Evolutionary conservation across 2,797 vertebrate genomes (phyloP).

Genomic region (Acipenser oxyrinchus): DNA sequence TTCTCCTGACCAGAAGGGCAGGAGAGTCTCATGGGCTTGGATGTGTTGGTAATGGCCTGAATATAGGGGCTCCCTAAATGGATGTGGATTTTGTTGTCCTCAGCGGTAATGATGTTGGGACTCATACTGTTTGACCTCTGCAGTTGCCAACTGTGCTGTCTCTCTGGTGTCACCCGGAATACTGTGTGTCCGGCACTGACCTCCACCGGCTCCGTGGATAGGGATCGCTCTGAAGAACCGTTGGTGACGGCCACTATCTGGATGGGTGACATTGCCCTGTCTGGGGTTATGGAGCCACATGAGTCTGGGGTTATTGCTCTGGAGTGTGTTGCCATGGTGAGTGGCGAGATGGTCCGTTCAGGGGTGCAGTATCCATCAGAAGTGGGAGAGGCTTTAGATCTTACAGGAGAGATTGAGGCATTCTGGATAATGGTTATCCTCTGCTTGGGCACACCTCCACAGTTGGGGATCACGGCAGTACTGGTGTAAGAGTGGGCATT

Average conservation of each 20-base stretch:
- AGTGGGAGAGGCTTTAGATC: conserved; percentile 59
- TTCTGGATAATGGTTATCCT: conserved; percentile 95
- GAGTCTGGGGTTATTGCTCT: conserved; percentile 81
- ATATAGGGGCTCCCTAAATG: conserved; percentile 86
- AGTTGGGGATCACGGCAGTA: conserved; percentile 90
- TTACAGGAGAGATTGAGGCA: conserved; percentile 67
- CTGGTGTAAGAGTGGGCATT: conserved; percentile 81
- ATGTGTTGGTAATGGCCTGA: conserved; percentile 64
- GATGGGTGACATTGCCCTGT: conserved; percentile 84
- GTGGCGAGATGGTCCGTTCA: conserved; percentile 70
- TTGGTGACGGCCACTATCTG: conserved; percentile 77
- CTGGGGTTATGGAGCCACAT: conserved; percentile 75
- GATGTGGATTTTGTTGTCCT: conserved; percentile 98
- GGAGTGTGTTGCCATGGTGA: conserved; percentile 72
- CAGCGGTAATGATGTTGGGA: conserved; percentile 89
- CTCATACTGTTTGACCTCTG: conserved; percentile 87
- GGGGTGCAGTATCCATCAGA: conserved; percentile 64
- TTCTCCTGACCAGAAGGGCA: conserved; percentile 66
- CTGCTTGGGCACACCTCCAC: conserved; percentile 82
- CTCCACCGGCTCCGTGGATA: conserved; percentile 70
- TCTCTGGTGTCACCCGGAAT: conserved; percentile 83
- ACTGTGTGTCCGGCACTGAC: conserved; percentile 70
- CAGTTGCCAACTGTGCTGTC: conserved; percentile 83
- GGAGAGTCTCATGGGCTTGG: conserved; percentile 62
- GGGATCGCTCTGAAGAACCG: conserved; percentile 68